Evolutionary conservation across 2,797 vertebrate genomes (phyloP).

Genomic region (Caiman crocodilus): DNA sequence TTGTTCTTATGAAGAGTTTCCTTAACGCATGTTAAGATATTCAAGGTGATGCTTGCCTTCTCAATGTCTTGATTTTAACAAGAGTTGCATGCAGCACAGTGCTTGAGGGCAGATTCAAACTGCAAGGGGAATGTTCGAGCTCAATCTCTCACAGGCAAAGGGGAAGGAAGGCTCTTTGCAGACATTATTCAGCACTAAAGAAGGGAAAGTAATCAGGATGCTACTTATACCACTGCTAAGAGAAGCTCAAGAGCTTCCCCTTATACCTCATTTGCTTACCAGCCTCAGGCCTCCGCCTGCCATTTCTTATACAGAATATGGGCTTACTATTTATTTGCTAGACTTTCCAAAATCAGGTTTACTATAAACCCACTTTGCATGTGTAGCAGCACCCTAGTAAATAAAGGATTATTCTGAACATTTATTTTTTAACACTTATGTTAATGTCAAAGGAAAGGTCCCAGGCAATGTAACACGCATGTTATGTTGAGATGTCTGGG

Average conservation of each 20-base stretch:
- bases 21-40: not conserved
- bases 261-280: not conserved
- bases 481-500: not conserved
- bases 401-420: not conserved
- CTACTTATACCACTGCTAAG: not conserved
- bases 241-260: not conserved
- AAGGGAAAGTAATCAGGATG: slow-evolving; percentile 8
- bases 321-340: fast-evolving
- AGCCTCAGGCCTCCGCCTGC: not conserved
- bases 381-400: fast-evolving
- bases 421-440: not conserved
- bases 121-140: not conserved
- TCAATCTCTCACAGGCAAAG: not conserved
- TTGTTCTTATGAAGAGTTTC: not conserved
- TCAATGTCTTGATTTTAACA: not conserved
- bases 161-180: fast-evolving
- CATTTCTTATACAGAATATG: not conserved
- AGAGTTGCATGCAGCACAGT: not conserved
- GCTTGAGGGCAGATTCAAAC: not conserved
- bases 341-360: fast-evolving
- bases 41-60: not conserved
- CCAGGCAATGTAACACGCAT: not conserved
- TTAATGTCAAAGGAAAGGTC: not conserved
- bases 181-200: not conserved
- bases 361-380: not conserved